These are phyloP conservation scores for Turritopsis dohrnii DNA, from an alignment of 30 jellyfish, hydroid and myxozoan genomes.

Conservation along the genomic window DNA sequence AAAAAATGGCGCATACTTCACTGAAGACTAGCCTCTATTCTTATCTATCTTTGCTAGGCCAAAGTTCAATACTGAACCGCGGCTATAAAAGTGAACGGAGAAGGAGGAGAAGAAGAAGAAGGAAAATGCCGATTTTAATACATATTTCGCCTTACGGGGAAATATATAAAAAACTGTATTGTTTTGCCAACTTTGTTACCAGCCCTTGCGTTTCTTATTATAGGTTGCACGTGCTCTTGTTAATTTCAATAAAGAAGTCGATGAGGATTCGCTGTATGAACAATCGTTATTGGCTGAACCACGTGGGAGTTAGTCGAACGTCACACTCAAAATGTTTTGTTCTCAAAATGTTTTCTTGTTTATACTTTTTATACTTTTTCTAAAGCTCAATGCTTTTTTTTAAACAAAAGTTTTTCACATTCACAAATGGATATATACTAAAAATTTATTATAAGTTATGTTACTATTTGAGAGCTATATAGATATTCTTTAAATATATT, in stretches of 20 bases:
- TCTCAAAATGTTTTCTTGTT: neutral
- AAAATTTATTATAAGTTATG: neutral
- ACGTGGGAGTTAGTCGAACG: conserved; percentile 28
- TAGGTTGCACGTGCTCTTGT: conserved; percentile 47
- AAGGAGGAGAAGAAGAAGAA: too few relatives aligned
- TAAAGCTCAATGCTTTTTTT: neutral
- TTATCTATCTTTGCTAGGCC: too few relatives aligned
- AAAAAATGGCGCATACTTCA: too few relatives aligned
- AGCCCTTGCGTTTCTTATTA: too few relatives aligned
- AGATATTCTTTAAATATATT: neutral
- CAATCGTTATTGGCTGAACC: conserved; percentile 78
- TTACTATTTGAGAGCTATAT: neutral
- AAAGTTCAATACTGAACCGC: too few relatives aligned
- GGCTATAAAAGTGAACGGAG: too few relatives aligned
- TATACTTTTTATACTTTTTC: too few relatives aligned
- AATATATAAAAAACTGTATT: too few relatives aligned
- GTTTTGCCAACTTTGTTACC: too few relatives aligned
- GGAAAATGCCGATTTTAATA: too few relatives aligned
- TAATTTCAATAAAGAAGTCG: conserved; percentile 41
- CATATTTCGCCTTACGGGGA: too few relatives aligned
- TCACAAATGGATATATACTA: neutral
- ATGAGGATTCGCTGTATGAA: conserved; percentile 58
- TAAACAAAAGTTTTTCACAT: neutral
- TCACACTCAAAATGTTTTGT: neutral
- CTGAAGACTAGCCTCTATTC: too few relatives aligned